A percentile compares a stretch with the other conserved stretches of the same genome.
Conservation (phyloP, 1,140 invertebrate genomes). For the Chymomyza costata region DNA sequence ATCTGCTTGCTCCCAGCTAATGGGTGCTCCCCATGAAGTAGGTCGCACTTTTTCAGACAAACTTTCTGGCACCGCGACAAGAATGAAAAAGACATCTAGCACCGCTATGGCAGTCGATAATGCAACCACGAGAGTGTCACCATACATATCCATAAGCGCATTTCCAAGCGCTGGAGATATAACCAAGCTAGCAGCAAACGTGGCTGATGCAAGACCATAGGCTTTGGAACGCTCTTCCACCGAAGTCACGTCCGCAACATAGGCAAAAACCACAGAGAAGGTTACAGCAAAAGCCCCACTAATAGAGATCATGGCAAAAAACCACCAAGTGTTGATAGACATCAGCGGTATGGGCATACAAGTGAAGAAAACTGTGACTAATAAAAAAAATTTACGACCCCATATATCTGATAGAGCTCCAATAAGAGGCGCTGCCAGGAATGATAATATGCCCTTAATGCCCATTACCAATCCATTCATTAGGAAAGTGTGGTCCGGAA, state of each 20-base stretch:
- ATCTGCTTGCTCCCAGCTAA: constrained; percentile 97
- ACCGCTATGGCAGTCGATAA: constrained; percentile 95
- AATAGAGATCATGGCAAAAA: constrained; percentile 99
- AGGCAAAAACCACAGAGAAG: constrained; percentile 99
- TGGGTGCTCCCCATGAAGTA: constrained; percentile 86
- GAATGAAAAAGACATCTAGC: constrained; percentile 98
- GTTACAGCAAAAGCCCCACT: constrained; percentile 99
- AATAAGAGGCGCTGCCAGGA: constrained; percentile 96
- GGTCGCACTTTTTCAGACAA: constrained; percentile 94
- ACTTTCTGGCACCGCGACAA: constrained; percentile 98
- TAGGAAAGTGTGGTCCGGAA: constrained; percentile 98
- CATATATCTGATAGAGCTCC: constrained; percentile 98
- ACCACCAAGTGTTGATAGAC: constrained; percentile 99
- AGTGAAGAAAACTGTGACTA: constrained; percentile 99
- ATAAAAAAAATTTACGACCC: constrained; percentile 98
- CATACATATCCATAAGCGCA: constrained; percentile 92
- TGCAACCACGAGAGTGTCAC: constrained; percentile 96
- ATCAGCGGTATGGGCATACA: constrained; percentile 99
- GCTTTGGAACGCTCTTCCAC: constrained; percentile 96
- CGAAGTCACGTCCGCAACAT: constrained; percentile 99
- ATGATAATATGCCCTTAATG: constrained; percentile 97
- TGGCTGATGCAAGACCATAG: constrained; percentile 98
- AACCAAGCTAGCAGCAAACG: constrained; percentile 98
- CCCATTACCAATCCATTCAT: constrained; percentile 99
- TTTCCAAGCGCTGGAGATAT: constrained; percentile 97